Percentiles rank a stretch among this genome's conserved stretches.
Conservation (phyloP, 2,113 vertebrate species). For the Oriolus oriolus region DNA sequence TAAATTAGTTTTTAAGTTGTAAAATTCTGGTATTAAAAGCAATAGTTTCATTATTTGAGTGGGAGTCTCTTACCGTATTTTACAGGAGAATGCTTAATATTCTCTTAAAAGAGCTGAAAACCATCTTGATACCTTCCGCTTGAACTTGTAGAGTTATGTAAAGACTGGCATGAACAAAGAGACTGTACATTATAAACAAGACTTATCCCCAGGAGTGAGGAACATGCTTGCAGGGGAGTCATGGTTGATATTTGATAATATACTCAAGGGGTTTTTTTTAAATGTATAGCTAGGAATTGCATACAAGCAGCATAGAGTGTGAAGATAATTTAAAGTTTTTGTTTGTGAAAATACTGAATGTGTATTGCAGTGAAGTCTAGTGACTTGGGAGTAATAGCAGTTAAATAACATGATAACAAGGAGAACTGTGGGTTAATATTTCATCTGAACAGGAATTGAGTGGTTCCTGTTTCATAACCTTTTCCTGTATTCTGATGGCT, state of each 20-base stretch:
- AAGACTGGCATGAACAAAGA: background rate
- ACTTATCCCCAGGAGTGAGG: background rate
- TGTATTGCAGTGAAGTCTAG: background rate
- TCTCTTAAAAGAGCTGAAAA: background rate
- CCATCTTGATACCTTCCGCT: background rate
- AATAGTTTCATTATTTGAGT: background rate
- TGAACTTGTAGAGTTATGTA: background rate
- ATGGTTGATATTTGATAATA: background rate
- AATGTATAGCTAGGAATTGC: background rate
- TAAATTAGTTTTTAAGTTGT: background rate
- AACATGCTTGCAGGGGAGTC: background rate
- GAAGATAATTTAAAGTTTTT: background rate
- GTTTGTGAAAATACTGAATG: background rate
- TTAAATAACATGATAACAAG: background rate
- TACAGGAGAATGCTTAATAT: background rate
- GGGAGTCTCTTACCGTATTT: background rate
- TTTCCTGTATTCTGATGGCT: background rate
- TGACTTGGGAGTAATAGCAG: background rate
- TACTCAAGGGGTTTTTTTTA: accelerated
- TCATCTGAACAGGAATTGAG: background rate
- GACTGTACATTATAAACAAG: background rate
- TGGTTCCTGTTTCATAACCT: background rate
- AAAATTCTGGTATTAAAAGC: background rate
- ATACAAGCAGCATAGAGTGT: background rate
- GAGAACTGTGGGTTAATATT: background rate